Evolutionary conservation across 2,797 vertebrate species (phyloP).

Genomic region (Cryptoprocta ferox): DNA sequence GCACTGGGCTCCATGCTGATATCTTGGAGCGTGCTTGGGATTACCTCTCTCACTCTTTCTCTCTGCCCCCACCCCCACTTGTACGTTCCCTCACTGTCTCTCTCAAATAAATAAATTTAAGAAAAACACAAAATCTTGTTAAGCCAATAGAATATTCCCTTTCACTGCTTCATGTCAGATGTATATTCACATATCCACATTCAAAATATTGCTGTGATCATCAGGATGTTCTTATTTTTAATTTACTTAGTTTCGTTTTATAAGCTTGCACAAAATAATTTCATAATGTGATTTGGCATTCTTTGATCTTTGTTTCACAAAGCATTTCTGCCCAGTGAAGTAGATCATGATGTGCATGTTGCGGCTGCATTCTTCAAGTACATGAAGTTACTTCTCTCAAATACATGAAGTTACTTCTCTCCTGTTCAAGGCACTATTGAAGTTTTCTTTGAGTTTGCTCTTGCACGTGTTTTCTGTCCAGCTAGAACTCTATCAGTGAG

Average conservation of each 20-base stretch:
- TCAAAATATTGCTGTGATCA: not conserved
- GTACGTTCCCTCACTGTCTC: too few species aligned
- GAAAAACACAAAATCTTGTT: not conserved
- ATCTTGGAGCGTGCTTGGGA: too few species aligned
- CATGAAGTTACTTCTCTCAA: not conserved
- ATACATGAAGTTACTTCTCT: not conserved
- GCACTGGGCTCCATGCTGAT: too few species aligned
- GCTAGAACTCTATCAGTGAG: conserved; percentile 2
- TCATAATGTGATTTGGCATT: not conserved
- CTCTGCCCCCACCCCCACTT: too few species aligned
- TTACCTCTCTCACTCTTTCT: too few species aligned
- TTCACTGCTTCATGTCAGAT: not conserved
- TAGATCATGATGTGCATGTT: not conserved
- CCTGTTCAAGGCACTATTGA: not conserved
- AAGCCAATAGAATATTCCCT: not conserved
- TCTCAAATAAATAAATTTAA: too few species aligned
- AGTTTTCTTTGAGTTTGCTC: not conserved
- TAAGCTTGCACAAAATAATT: not conserved
- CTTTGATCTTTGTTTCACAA: conserved; percentile 32
- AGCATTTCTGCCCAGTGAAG: not conserved
- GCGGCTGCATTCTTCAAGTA: not conserved
- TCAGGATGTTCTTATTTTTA: not conserved
- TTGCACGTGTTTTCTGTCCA: not conserved
- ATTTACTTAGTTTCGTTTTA: conserved; percentile 9
- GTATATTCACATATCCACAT: not conserved